Evolutionary conservation across 2,888 invertebrate species (phyloP).

Genomic region (Cerastis rubricosa): DNA sequence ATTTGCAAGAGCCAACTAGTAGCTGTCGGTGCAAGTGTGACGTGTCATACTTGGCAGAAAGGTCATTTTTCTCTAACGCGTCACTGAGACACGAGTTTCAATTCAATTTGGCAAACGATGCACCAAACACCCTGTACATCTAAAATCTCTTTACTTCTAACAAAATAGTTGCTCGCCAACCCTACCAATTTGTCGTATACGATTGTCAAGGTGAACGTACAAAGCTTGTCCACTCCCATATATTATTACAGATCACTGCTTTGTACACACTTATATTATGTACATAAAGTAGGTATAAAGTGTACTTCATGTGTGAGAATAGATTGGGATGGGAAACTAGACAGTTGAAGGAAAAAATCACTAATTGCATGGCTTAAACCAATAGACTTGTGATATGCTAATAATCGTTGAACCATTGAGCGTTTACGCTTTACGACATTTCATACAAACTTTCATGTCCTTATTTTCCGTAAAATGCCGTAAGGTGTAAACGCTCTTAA

Average conservation of each 20-base stretch:
- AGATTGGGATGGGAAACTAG: not conserved
- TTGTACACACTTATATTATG: not conserved
- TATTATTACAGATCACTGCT: conserved; percentile 28
- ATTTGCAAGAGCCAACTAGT: not conserved
- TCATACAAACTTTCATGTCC: too few relatives aligned
- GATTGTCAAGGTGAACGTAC: conserved; percentile 55
- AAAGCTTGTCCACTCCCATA: conserved; percentile 56
- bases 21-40: not conserved
- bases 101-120: not conserved
- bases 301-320: not conserved
- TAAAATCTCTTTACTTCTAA: not conserved
- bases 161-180: conserved; percentile 20
- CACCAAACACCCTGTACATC: not conserved
- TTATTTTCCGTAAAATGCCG: too few relatives aligned
- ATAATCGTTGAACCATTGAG: not conserved
- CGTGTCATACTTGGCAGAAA: too few relatives aligned
- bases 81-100: too few relatives aligned
- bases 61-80: too few relatives aligned
- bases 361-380: not conserved
- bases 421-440: too few relatives aligned
- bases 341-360: not conserved
- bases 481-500: too few relatives aligned
- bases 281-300: not conserved
- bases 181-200: conserved; percentile 28
- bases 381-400: not conserved